Base-by-base conservation (phyloP, 2,113 vertebrate genomes). In the Pan troglodytes region DNA sequence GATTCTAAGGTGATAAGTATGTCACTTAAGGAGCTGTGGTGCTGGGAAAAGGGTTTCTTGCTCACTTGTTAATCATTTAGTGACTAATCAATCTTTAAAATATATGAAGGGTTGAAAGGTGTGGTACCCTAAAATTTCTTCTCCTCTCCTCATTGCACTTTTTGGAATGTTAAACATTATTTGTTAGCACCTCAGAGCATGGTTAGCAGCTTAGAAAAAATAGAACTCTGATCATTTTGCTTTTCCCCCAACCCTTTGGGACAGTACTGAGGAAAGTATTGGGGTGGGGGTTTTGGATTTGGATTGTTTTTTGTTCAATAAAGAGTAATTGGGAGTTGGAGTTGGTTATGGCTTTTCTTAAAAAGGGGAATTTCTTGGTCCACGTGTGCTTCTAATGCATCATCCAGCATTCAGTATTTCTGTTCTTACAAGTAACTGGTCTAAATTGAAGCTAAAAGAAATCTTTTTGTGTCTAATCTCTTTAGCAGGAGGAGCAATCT, bases 401-500 rank as follows among this genome's bases (percentile, higher is more conserved):
- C 72, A 75, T 38, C 50, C 64, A n/a, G 70, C 90, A n/a, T 83
- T 81, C 40, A 67, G 22, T 27, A 3, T 96, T 90, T 97, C 95
- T 14, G 52, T 95, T 92, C 92, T 93, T 25, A 48, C 59, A 72
- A 92, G 40, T 72, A 75, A 67, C 76, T 97, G 79, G 61, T 72
- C 0, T 12, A 64, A 94, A 38, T 72, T 43, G 95, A 48, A 90
- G 45, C 57, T 96, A 64, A 61, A 48, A 86, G 23, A 90, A 98
- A 93, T 98, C 2, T 94, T 96, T 84, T 55, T 93, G 8, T 98
- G 85, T 98, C 78, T 98, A 35, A 27, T 98, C 96, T 99, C 86
- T 98, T 93, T 22, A 99, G 99, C 99, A 98, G 99, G 99, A 96
- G 99, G 99, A 95, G 99, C 99, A 13, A 99, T 99, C 98, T 99